Evolutionary conservation across 2,113 vertebrate genomes (phyloP), one percentile per base, ranked within the genome.

Genomic region (Polypterus senegalus): DNA sequence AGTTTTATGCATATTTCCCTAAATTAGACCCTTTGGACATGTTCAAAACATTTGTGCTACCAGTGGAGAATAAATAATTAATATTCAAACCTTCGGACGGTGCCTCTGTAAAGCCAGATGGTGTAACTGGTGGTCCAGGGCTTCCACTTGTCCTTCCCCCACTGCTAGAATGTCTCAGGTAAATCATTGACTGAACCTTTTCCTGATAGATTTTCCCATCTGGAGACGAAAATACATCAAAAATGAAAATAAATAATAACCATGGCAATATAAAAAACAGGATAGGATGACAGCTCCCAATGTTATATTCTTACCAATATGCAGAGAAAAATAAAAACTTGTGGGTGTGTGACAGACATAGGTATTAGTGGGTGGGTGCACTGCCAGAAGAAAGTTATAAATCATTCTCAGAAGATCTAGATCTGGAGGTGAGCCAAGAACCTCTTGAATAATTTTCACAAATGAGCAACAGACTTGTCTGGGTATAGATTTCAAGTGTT

Each of bases 371-470:
- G 96, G 91, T 61, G 96, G 94, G 73, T 99, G 96, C 66, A 97
- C 92, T 45, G 96, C 92, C 76, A 99, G 77, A 63, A 99, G 92
- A 76, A 99, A 99, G 80, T 89, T 93, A 81, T 89, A 97, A 76
- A 99, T 84, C 65, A 97, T 62, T 51, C 82, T 88, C 59, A 99
- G 81, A 61, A 99, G 76, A 66, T 94, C 91, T 79, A 97, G 74
- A 69, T 99, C 95, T 11, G 96, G 96, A 59, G 96, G 96, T 48
- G 95, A 99, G 49, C 96, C 96, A 63, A 99, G 87, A 1, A 98
- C 92, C 80, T 99, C 96, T 77, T 97, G 92, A 81, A 94, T 95
- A 78, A 99, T 98, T 85, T 92, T 97, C 79, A 99, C 90, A 76
- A 95, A 99, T 2, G 96, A 97, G 61, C 79, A 76, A 76, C 93